Evolutionary conservation across 2,113 vertebrate species (phyloP).

Genomic region (Sus scrofa): T2T-Sscrofa CM000817.6:111466001-111466500

Average conservation of each 20-base stretch:
- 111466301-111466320: constrained; percentile 80
- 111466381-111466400: constrained; percentile 80
- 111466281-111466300: constrained; percentile 79
- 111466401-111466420: constrained; percentile 74
- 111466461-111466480: neutral
- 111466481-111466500: neutral
- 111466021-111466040: neutral
- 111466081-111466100: neutral
- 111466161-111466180: neutral
- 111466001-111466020: constrained; percentile 28
- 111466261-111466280: constrained; percentile 75
- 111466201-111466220: constrained; percentile 21
- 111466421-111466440: constrained; percentile 51
- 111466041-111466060: neutral
- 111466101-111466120: neutral
- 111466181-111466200: constrained; percentile 52
- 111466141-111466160: neutral
- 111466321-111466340: constrained; percentile 85
- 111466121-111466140: neutral
- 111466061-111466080: neutral
- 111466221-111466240: constrained; percentile 61
- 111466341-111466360: constrained; percentile 86
- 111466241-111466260: constrained; percentile 63
- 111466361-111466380: constrained; percentile 79
- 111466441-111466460: neutral